Evolutionary conservation across 2,888 invertebrate species (phyloP), one percentile per base, ranked within the genome.

Genomic region (Leptinotarsa haldemani): DNA sequence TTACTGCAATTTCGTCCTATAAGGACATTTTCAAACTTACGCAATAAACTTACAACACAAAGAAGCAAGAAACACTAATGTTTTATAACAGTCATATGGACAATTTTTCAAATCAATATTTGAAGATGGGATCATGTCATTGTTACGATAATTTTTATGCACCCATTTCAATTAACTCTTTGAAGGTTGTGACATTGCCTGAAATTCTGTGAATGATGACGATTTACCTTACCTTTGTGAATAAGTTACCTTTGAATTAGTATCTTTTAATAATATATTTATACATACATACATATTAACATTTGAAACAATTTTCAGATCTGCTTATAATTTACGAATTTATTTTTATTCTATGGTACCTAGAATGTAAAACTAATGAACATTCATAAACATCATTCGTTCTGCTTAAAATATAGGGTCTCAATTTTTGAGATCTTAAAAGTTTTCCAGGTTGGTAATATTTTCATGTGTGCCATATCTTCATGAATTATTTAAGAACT

Each of bases 171-270:
- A 9, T 40, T 7, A 48, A 61, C 61, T 58, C 13, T 61, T 61
- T 53, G 16, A 69, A 56, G 69, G 71, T 71, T 71, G 71, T 71
- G 71, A 71, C 20, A 20, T 71, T 70, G 65, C 70, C 70, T 70
- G 70, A 70, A 56, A 64, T 65, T 18, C 50, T 70, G 64, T 65
- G 64, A 50, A 50, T 46, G 40, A 65, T 65, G 47, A 66, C 4
- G 22, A 16, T 52, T 66, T 22, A 56, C 56, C 56, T 56, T 20
- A 56, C 18, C 7, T 56, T 20, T 56, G 18, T 56, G 22, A 12
- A 56, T 56, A 56, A 56, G 56, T 56, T 52, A 52, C 52, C 15
- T 52, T 56, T 5, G 2, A n/a, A 56, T 56, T 56, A 56, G 20
- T 56, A 13, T 56, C 56, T 56, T 12, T 20, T 13, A 56, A 56